Conservation (phyloP, 1,140 invertebrate genomes). For the Nebria ingens region DNA sequence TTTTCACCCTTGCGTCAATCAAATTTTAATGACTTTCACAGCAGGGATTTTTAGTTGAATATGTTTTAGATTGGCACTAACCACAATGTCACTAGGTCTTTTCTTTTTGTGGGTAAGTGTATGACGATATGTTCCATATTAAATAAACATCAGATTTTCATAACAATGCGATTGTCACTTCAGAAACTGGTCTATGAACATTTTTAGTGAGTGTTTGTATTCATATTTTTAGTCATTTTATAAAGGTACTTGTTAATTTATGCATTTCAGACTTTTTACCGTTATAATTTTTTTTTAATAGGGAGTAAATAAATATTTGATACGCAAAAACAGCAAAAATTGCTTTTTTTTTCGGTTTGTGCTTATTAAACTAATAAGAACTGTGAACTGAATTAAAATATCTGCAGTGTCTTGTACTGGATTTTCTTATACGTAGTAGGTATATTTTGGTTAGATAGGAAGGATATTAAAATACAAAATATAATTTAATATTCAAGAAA, state of each 20-base stretch:
- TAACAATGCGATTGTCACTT: background rate
- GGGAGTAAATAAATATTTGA: no score
- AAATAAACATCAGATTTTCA: conserved; percentile 6
- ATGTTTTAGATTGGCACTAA: background rate
- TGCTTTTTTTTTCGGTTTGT: no score
- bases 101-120: no score
- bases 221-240: background rate
- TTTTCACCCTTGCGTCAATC: conserved; percentile 1
- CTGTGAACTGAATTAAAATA: background rate
- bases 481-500: no score
- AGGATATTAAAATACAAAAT: no score
- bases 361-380: background rate
- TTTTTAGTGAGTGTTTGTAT: background rate
- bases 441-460: no score
- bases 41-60: background rate
- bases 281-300: no score
- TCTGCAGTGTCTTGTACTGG: background rate
- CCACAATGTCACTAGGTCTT: background rate
- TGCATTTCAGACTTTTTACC: no score
- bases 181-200: background rate
- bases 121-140: background rate
- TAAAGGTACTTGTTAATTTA: background rate
- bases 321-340: no score
- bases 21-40: conserved; percentile 4
- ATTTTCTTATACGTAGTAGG: background rate